Percentiles rank a stretch among this genome's conserved stretches.
Evolutionary conservation across 2,113 vertebrate genomes (phyloP).

Genomic region (Indri indri): DNA sequence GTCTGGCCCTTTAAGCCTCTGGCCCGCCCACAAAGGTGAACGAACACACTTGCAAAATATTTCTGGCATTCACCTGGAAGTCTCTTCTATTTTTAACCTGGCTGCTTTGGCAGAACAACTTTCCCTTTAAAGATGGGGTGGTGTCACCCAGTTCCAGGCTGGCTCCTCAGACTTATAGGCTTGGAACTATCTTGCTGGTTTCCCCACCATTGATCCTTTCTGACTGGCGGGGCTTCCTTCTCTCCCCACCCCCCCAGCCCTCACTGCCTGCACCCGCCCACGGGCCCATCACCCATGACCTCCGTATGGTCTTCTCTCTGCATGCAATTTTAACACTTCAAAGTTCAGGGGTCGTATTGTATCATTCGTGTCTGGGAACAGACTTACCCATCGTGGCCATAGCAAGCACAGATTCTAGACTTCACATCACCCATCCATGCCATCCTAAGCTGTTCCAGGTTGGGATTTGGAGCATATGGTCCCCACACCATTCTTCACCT

Average conservation of each 20-base stretch:
- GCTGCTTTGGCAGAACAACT: not conserved
- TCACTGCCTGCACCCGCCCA: not conserved
- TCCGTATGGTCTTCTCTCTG: not conserved
- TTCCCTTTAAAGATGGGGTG: not conserved
- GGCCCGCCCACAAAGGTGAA: not conserved
- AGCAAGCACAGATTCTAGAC: not conserved
- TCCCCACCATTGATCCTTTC: not conserved
- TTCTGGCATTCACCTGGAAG: not conserved
- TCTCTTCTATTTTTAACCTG: not conserved
- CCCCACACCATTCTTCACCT: not conserved
- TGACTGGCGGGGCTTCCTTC: not conserved
- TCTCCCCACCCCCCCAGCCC: not conserved
- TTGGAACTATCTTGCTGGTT: not conserved
- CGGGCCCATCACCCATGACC: not conserved
- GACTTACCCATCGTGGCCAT: not conserved
- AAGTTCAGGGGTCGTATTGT: not conserved
- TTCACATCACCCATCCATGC: not conserved
- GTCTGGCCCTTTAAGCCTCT: not conserved
- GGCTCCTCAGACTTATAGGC: not conserved
- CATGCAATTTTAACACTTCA: not conserved
- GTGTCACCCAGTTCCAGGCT: not conserved
- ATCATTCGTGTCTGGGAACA: not conserved
- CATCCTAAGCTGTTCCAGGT: not conserved
- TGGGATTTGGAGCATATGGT: not conserved
- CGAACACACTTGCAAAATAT: not conserved